Conservation (phyloP, 64 coral and sea anemone genomes). For the Orbicella faveolata region DNA sequence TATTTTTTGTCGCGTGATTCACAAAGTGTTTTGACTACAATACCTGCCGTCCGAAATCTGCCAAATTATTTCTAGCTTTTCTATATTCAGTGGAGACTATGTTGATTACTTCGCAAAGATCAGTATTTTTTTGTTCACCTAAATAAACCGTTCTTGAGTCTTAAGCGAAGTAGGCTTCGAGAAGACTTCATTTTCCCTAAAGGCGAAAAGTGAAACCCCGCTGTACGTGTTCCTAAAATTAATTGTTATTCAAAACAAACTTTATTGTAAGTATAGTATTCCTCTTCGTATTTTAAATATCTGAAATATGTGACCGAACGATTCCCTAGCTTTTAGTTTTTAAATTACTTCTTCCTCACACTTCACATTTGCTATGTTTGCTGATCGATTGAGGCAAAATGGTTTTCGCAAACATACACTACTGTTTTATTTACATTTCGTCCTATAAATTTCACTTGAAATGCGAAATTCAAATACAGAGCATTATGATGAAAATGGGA, state of each 20-base stretch:
- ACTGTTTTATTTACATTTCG: slow-evolving; percentile 64
- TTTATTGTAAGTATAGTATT: not conserved
- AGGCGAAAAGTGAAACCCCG: slow-evolving; percentile 36
- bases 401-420: slow-evolving; percentile 62
- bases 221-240: not conserved
- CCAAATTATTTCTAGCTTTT: not conserved
- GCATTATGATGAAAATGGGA: slow-evolving; percentile 66
- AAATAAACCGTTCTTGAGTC: not conserved
- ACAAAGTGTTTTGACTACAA: slow-evolving; percentile 16
- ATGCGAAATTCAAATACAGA: slow-evolving; percentile 55
- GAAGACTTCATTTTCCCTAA: not conserved
- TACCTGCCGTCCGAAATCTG: not conserved
- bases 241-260: slow-evolving; percentile 40
- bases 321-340: not conserved
- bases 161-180: not conserved
- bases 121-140: not conserved
- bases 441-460: slow-evolving; percentile 60
- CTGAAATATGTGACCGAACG: not conserved
- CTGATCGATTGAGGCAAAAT: slow-evolving; percentile 66
- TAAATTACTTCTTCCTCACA: slow-evolving; percentile 26
- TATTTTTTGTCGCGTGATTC: slow-evolving; percentile 9
- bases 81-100: not conserved
- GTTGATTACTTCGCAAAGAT: not conserved
- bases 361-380: slow-evolving; percentile 41
- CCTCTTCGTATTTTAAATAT: slow-evolving; percentile 20